These are phyloP conservation scores for Mizuhopecten yessoensis DNA, from an alignment of 1,140 invertebrate genomes.

Conservation along the genomic window DNA sequence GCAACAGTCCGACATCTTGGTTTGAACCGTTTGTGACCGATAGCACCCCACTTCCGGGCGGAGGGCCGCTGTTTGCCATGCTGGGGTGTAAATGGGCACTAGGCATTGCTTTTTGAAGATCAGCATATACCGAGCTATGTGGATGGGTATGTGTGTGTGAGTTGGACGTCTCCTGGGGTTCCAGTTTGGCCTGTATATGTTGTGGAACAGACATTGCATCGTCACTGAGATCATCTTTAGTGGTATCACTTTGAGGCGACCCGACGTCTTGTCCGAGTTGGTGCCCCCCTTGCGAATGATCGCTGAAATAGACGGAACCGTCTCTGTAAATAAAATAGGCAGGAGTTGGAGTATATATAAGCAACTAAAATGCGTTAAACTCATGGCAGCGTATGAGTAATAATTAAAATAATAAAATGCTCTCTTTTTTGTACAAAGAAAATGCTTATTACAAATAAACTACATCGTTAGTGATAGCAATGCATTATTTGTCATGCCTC, in stretches of 20 bases:
- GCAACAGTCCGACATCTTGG: conserved; percentile 45
- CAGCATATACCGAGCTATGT: conserved; percentile 49
- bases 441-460: background rate
- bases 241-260: conserved; percentile 62
- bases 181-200: conserved; percentile 59
- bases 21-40: conserved; percentile 51
- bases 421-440: conserved; percentile 8
- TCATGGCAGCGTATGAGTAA: background rate
- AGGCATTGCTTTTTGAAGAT: conserved; percentile 59
- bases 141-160: conserved; percentile 47
- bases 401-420: conserved; percentile 24
- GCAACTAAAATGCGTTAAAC: conserved; percentile 41
- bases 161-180: conserved; percentile 56
- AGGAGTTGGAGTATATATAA: conserved; percentile 7
- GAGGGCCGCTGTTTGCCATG: conserved; percentile 47
- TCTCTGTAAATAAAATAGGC: conserved; percentile 46
- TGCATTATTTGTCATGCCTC: conserved; percentile 13
- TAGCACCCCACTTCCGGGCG: conserved; percentile 40
- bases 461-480: conserved; percentile 17
- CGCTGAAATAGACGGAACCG: conserved; percentile 55
- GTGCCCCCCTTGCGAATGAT: conserved; percentile 48
- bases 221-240: conserved; percentile 55
- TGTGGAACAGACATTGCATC: conserved; percentile 48
- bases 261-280: conserved; percentile 52
- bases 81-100: conserved; percentile 46